These are phyloP conservation scores for Anarrhichthys ocellatus DNA, from an alignment of 2,113 vertebrate genomes.

Conservation along the genomic window DNA sequence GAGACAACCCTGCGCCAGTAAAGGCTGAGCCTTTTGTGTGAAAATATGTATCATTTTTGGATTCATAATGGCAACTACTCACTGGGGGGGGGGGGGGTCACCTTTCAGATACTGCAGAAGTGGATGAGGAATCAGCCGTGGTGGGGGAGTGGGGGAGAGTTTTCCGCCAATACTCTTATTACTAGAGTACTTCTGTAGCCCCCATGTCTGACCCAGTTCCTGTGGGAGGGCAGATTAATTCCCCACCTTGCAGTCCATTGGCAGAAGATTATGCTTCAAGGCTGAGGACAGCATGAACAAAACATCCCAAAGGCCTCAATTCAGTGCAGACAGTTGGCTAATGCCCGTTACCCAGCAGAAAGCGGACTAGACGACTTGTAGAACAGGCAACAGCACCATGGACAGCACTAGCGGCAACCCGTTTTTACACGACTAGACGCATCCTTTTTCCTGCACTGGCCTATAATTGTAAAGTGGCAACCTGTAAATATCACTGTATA, in stretches of 20 bases:
- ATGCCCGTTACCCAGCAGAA: not conserved
- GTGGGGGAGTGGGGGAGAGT: not conserved
- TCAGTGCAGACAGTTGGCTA: not conserved
- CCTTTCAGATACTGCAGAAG: not conserved
- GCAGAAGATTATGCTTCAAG: not conserved
- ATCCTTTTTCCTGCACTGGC: not conserved
- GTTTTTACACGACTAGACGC: not conserved
- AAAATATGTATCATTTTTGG: too few relatives aligned
- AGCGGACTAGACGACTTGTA: not conserved
- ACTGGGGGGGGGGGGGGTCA: not conserved
- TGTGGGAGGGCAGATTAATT: not conserved
- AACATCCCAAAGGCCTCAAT: not conserved
- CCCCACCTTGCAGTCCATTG: not conserved
- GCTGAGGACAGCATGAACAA: not conserved
- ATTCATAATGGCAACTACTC: not conserved
- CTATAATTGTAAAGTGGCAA: not conserved
- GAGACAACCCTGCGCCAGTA: not conserved
- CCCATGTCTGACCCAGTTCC: not conserved
- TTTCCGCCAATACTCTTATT: not conserved
- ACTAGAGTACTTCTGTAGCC: not conserved
- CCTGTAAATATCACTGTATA: not conserved
- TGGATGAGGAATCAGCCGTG: not conserved
- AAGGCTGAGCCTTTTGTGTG: not conserved
- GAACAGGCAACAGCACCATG: not conserved
- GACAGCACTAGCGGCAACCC: not conserved